These are phyloP conservation scores for Pteruthius melanotis DNA, from an alignment of 2,113 vertebrate genomes.

Conservation along the genomic window DNA sequence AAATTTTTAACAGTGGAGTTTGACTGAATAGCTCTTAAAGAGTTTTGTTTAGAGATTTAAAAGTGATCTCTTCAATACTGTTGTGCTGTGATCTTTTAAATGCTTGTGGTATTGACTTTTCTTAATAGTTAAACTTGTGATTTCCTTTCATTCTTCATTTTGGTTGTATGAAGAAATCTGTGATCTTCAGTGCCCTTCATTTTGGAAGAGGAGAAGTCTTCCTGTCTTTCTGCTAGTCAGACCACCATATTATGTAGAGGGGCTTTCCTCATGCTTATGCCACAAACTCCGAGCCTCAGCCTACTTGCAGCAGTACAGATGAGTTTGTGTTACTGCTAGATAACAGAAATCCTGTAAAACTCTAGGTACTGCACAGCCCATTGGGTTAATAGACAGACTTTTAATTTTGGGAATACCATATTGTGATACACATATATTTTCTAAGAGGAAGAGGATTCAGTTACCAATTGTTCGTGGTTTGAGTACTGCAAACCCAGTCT, in stretches of 20 bases:
- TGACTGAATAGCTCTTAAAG: not conserved
- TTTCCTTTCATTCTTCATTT: not conserved
- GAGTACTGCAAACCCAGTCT: not conserved
- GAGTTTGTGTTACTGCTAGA: not conserved
- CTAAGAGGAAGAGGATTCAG: not conserved
- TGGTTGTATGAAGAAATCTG: not conserved
- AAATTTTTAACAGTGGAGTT: not conserved
- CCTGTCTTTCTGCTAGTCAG: not conserved
- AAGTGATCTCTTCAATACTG: not conserved
- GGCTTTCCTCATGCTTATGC: not conserved
- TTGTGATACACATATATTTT: not conserved
- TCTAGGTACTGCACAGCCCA: not conserved
- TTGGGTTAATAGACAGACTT: not conserved
- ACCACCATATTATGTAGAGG: not conserved
- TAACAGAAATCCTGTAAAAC: not conserved
- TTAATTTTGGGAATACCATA: not conserved
- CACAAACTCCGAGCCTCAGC: not conserved
- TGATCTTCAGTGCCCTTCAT: not conserved
- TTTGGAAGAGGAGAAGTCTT: not conserved
- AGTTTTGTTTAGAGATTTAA: not conserved
- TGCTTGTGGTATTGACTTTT: slow-evolving; percentile 11
- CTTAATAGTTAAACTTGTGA: not conserved
- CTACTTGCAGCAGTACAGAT: not conserved
- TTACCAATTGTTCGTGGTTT: not conserved
- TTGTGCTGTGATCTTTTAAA: slow-evolving; percentile 3